Evolutionary conservation across 2,888 invertebrate species (phyloP).

Genomic region (Agrotis exclamationis): DNA sequence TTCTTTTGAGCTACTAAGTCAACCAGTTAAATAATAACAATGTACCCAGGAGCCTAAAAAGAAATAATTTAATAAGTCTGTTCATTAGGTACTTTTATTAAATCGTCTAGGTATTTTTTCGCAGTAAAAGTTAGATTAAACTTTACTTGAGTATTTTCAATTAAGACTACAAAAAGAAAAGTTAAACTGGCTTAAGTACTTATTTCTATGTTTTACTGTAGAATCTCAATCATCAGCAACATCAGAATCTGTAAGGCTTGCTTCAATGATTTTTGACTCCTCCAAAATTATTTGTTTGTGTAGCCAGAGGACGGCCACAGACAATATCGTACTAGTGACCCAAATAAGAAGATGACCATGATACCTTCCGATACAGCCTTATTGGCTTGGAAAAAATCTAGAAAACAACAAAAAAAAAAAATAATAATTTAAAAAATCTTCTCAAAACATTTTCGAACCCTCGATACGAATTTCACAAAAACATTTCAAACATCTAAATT

Average conservation of each 20-base stretch:
- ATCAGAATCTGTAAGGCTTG: too few species aligned
- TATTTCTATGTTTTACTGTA: not conserved
- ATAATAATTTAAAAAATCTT: not conserved
- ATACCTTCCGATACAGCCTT: too few species aligned
- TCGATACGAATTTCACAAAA: not conserved
- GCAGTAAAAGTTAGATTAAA: not conserved
- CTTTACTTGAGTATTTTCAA: not conserved
- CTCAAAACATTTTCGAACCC: not conserved
- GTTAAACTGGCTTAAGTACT: not conserved
- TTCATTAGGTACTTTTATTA: slow-evolving; percentile 1
- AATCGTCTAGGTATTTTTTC: not conserved
- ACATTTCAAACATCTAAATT: slow-evolving; percentile 6
- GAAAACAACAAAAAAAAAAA: too few species aligned
- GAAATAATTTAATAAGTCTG: slow-evolving; percentile 2
- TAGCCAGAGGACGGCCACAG: too few species aligned
- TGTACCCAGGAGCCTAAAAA: not conserved
- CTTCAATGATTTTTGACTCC: too few species aligned
- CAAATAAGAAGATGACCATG: too few species aligned
- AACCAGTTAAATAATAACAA: slow-evolving; percentile 2
- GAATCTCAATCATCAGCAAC: too few species aligned
- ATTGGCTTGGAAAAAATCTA: too few species aligned
- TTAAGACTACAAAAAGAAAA: too few species aligned
- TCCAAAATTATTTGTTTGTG: too few species aligned
- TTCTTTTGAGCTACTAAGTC: not conserved
- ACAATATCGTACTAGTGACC: too few species aligned